Base-by-base conservation (phyloP, 1,140 invertebrate genomes). In the Varroa destructor region DNA sequence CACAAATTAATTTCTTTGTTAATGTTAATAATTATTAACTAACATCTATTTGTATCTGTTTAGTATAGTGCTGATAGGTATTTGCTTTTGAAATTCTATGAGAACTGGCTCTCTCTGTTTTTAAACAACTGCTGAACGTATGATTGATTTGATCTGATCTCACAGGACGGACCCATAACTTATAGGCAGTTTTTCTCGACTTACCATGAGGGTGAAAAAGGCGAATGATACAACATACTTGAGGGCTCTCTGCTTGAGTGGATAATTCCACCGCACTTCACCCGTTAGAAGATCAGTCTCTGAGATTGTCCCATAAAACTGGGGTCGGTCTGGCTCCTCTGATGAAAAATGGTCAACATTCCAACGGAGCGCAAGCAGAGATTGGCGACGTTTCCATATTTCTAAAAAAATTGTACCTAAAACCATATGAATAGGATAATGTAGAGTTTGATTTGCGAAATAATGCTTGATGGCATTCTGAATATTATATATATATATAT, bases 401-500 rank as follows among this genome's bases (percentile, higher is more conserved):
- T 82, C 81, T 55, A 81, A 75, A 74, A 82, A 82, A 54, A 81
- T 73, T 14, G 81, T 81, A 54, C 80, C 81, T 82, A 70, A 25
- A 75, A 40, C 71, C 25, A 72, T 43, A 51, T 51, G 8, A 3
- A 51, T 8, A 51, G 8, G 46, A 51, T 51, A 51, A 51, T 51
- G 46, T 8, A 51, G 46, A 5, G 46, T 51, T 51, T 72, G 40
- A 72, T 72, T 61, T 43, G 46, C 46, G 8, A 8, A 51, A 5
- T 51, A 8, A 51, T 5, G 46, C 8, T 51, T 51, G 46, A 51
- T 51, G 8, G 46, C 25, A 25, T 25, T 25, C 25, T 25, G 25
- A 25, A 25, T 25, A 51, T 51, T 51, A 5, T 51, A 51, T 51
- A 51, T 51, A 51, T 51, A 51, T 51, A 25, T 8, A 51, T 51